Base-by-base conservation (phyloP, 2,888 invertebrate species). In the Dicranocentrus wangi region DNA sequence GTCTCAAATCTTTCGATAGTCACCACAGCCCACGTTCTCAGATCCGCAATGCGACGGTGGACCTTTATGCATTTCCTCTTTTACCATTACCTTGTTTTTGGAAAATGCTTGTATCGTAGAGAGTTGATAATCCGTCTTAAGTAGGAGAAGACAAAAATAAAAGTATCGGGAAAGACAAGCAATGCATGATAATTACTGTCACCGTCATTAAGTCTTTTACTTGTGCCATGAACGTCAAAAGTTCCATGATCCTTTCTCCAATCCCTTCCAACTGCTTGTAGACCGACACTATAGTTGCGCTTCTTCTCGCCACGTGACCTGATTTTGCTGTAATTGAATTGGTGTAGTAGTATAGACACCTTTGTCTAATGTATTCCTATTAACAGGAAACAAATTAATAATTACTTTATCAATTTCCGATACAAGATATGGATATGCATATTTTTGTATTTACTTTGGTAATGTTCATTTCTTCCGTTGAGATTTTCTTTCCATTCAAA, bases 401-500 rank as follows among this genome's bases (percentile, higher is more conserved):
- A 39, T 19, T 65, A 55, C n/a, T n/a, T n/a, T n/a, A n/a, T n/a
- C n/a, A n/a, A n/a, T 39, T 39, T 39, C 39, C 39, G 39, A 39
- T 13, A 5, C 5, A 39, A n/a, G n/a, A n/a, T n/a, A n/a, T n/a
- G n/a, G n/a, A n/a, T n/a, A n/a, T n/a, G n/a, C n/a, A n/a, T n/a
- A n/a, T n/a, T n/a, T n/a, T n/a, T 55, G 27, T 69, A 15, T 70
- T 27, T 17, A 32, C 32, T 17, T 25, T 72, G 17, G 82, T 53
- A 7, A 75, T 63, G 39, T 79, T 28, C 1, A 63, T 28, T 58
- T 87, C 87, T 0, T 76, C 66, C 0, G 81, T 68, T 0, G 80
- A 81, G 3, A 87, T 83, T 32, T 58, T 58, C 23, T 83, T 85
- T 17, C 87, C 86, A 70, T 87, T 85, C 7, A 87, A 78, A 28